Percentiles rank a stretch among this genome's conserved stretches.
Evolutionary conservation across 2,113 vertebrate genomes (phyloP).

Genomic region (Mastomys coucha): DNA sequence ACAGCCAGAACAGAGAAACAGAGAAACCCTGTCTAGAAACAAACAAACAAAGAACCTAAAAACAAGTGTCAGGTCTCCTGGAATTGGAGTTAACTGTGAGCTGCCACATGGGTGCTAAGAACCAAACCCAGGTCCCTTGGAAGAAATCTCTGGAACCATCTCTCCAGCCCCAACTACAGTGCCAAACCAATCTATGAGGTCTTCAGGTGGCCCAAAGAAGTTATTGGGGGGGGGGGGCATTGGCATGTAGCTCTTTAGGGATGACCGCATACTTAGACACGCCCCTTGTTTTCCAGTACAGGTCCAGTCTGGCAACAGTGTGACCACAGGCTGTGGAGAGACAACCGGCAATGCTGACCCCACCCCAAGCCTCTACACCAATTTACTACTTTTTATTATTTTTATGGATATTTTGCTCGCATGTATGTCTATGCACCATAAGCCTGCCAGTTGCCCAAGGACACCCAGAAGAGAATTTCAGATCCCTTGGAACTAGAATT

Average conservation of each 20-base stretch:
- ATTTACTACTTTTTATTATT: not conserved
- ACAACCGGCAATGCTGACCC: not conserved
- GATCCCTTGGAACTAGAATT: not conserved
- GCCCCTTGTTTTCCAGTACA: not conserved
- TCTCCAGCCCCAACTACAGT: not conserved
- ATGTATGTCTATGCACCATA: not conserved
- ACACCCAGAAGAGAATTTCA: not conserved
- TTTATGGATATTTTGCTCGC: not conserved
- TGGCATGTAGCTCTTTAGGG: not conserved
- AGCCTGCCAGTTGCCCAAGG: not conserved
- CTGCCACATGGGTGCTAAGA: not conserved
- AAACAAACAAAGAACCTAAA: not conserved
- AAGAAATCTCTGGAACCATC: not conserved
- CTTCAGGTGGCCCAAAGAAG: not conserved
- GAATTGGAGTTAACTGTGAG: not conserved
- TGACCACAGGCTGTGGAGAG: not conserved
- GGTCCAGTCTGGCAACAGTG: no score
- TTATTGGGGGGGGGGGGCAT: accelerated
- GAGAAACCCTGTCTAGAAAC: no score
- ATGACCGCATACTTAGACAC: not conserved
- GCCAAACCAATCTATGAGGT: not conserved
- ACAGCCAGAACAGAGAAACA: no score
- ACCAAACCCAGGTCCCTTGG: not conserved
- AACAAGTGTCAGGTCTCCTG: not conserved
- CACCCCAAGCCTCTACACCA: not conserved